Evolutionary conservation across 1,140 invertebrate genomes (phyloP).

Genomic region (Ips nitidus): DNA sequence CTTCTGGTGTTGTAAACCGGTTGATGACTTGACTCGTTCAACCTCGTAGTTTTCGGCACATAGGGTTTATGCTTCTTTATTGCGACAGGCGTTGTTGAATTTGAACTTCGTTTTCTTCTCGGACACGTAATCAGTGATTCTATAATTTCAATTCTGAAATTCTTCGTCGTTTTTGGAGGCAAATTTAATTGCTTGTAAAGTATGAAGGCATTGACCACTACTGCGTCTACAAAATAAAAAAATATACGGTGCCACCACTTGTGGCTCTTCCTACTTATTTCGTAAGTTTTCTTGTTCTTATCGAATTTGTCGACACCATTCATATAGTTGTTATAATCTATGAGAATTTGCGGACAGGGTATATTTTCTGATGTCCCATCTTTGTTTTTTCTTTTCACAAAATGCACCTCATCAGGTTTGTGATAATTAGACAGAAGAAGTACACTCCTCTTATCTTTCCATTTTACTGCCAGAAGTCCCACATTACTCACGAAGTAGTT

Average conservation of each 20-base stretch:
- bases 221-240: constrained; percentile 46
- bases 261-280: constrained; percentile 48
- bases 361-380: constrained; percentile 44
- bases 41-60: background rate
- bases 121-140: background rate
- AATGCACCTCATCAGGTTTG: constrained; percentile 31
- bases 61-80: background rate
- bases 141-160: constrained; percentile 10
- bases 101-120: too few species aligned
- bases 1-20: background rate
- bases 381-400: constrained; percentile 46
- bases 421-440: constrained; percentile 45
- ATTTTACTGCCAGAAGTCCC: constrained; percentile 42
- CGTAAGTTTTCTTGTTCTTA: constrained; percentile 40
- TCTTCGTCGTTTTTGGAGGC: constrained; percentile 2
- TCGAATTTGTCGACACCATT: constrained; percentile 49
- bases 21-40: background rate
- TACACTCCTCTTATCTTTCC: constrained; percentile 44
- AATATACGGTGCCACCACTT: constrained; percentile 53
- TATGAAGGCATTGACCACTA: constrained; percentile 38
- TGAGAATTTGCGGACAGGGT: constrained; percentile 43
- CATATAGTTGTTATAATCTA: constrained; percentile 50
- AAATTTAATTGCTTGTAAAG: constrained; percentile 10
- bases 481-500: constrained; percentile 43
- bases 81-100: background rate